Evolutionary conservation across 2,888 invertebrate species (phyloP), one percentile per base, ranked within the genome.

Genomic region (Phasia obesa): DNA sequence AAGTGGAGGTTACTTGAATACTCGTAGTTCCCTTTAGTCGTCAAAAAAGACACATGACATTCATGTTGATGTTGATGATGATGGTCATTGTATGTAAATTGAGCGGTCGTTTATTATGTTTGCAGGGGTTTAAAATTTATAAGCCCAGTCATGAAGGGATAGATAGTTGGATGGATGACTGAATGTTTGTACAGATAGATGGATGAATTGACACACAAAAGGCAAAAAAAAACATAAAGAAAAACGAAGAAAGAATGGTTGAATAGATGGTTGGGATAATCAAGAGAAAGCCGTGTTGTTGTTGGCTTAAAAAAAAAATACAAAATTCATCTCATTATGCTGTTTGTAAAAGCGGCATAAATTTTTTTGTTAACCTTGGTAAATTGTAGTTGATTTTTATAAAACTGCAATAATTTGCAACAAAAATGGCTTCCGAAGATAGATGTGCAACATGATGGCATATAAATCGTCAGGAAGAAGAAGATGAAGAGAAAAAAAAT

Each of bases 1-100:
- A 76, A 73, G 44, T 71, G 49, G 47, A 69, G 65, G 57, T 75
- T 35, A 69, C 57, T 75, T 64, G 75, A 55, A 65, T 71, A 70
- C 69, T 65, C 53, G 53, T 44, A 78, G 74, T 74, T 74, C 71
- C 78, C 82, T 83, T 83, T 70, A 70, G 82, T 78, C 78, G 60
- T 83, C 82, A 83, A 78, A 78, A 59, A 65, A 78, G 82, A 83
- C 82, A 83, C 78, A 83, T 83, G 82, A 83, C 82, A 83, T 78
- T 83, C 82, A 78, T 83, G 82, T 81, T 87, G 87, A 80, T 86
- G 79, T 83, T 86, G 86, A 86, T 84, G 89, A 88, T 88, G 87
- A 88, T 88, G 87, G 88, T 74, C 89, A 89, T 89, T 89, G 89
- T 89, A 89, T 89, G 89, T 90, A 90, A 89, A 89, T 89, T 89